Conservation (phyloP, 2,888 invertebrate genomes). For the Argyra leucocephala region DNA sequence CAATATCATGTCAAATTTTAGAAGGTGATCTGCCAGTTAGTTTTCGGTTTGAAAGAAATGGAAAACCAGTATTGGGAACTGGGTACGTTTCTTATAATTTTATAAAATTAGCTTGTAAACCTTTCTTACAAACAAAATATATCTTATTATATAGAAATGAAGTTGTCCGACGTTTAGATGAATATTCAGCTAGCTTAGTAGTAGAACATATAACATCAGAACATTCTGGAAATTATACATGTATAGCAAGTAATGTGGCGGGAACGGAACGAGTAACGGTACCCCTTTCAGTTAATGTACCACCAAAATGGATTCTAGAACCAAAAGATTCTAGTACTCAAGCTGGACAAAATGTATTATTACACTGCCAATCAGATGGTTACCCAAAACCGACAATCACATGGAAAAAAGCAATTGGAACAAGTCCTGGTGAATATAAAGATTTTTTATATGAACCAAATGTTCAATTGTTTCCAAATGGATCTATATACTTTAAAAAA, state of each 20-base stretch:
- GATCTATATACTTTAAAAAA: slow-evolving; percentile 71
- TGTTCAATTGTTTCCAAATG: slow-evolving; percentile 68
- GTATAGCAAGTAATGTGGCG: slow-evolving; percentile 75
- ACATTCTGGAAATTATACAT: slow-evolving; percentile 86
- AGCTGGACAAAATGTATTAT: slow-evolving; percentile 69
- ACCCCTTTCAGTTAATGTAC: slow-evolving; percentile 75
- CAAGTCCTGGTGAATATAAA: slow-evolving; percentile 68
- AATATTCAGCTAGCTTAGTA: slow-evolving; percentile 75
- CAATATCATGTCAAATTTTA: slow-evolving; percentile 81
- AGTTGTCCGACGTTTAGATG: slow-evolving; percentile 59
- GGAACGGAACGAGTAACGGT: slow-evolving; percentile 69
- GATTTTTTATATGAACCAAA: slow-evolving; percentile 72
- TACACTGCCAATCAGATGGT: slow-evolving; percentile 85
- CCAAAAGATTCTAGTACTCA: slow-evolving; percentile 74
- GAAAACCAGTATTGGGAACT: slow-evolving; percentile 60
- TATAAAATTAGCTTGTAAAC: too few relatives aligned
- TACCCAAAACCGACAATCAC: slow-evolving; percentile 80
- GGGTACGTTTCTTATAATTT: slow-evolving; percentile 38
- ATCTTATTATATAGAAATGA: slow-evolving; percentile 39
- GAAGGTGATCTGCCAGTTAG: slow-evolving; percentile 87
- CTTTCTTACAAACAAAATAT: neutral
- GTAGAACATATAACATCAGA: slow-evolving; percentile 77
- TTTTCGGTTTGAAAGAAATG: slow-evolving; percentile 86
- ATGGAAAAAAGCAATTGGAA: slow-evolving; percentile 83
- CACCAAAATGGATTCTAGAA: slow-evolving; percentile 81